Evolutionary conservation across 2,888 invertebrate genomes (phyloP), one percentile per base, ranked within the genome.

Genomic region (Fragum sueziense): DNA sequence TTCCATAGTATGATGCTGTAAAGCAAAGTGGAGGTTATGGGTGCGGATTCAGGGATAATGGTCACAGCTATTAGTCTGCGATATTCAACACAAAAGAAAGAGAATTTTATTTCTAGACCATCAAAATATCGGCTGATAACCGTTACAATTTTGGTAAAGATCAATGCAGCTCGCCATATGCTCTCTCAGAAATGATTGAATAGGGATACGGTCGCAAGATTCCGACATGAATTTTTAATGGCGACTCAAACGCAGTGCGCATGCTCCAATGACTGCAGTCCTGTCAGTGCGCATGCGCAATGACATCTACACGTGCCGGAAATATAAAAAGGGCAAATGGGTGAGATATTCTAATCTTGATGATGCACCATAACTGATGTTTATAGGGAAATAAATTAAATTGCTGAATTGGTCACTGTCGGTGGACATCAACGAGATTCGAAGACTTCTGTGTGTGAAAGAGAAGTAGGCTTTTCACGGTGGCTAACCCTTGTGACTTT

Each of bases 151-250:
- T 47, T 47, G 17, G 14, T 14, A 47, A 47, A n/a, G 47, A 47
- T 80, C 74, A 76, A 76, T 77, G 70, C 62, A 57, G 57, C 73
- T 34, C 51, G 74, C 82, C 82, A 82, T 82, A 82, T 82, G 82
- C 76, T 67, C 76, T 67, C 61, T 65, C 65, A 33, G 59, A 47
- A 65, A 47, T 59, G 74, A 76, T 70, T 76, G 79, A 79, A 74
- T 70, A 68, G 67, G 76, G 74, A 70, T 61, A 74, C 69, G 76
- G 70, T 74, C 71, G 65, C 70, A 34, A 51, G 67, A 74, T 69
- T 41, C 74, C 52, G 68, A 67, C 69, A 82, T 82, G 76, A 76
- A 82, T 82, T 74, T 82, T 82, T 82, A 74, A 82, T 82, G 79
- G 75, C 72, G 62, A 29, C 67, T 69, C 69, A 61, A 61, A 62